Evolutionary conservation across 2,797 vertebrate species (phyloP), one percentile per base, ranked within the genome.

Genomic region (Anabas testudineus): DNA sequence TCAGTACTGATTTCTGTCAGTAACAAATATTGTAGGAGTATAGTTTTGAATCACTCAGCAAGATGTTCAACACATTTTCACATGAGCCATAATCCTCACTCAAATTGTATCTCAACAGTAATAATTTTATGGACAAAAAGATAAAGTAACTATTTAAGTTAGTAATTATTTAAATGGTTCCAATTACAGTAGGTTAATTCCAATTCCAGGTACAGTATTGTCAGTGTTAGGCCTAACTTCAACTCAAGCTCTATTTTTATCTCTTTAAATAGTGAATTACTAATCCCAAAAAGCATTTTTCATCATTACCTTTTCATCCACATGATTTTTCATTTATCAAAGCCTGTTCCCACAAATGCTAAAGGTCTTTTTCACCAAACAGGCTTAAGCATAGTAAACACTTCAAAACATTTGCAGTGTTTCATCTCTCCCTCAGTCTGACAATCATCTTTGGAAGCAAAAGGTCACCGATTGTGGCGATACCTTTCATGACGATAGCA

Each of bases 361-460:
- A 67, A 69, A 76, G 52, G 53, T 77, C 75, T 30, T 24, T 55
- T 51, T 32, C 62, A 68, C 56, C 70, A 65, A 78, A 76, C 70
- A 16, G 65, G 28, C 53, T 24, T 6, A 7, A 58, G 67, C 52
- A 16, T 24, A 41, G 51, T 46, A 65, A 72, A 67, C 67, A 82
- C 78, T 85, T 89, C 74, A 83, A 81, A 85, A 80, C 76, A 49
- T 79, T 30, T 0, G 0, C 16, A 9, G 41, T 51, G 75, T 88
- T 88, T 88, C 81, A 88, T 89, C 86, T 74, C 58, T 69, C 51
- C 58, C 51, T 64, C 61, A 28, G 46, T 58, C 52, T 46, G 42
- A 80, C 77, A 45, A 64, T 70, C 74, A 49, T 70, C 71, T 68
- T 43, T 64, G 57, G 53, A 80, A 78, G 74, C 18, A 0, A 83